These are phyloP conservation scores for Phalera bucephala DNA, from an alignment of 2,888 invertebrate genomes.

Conservation along the genomic window DNA sequence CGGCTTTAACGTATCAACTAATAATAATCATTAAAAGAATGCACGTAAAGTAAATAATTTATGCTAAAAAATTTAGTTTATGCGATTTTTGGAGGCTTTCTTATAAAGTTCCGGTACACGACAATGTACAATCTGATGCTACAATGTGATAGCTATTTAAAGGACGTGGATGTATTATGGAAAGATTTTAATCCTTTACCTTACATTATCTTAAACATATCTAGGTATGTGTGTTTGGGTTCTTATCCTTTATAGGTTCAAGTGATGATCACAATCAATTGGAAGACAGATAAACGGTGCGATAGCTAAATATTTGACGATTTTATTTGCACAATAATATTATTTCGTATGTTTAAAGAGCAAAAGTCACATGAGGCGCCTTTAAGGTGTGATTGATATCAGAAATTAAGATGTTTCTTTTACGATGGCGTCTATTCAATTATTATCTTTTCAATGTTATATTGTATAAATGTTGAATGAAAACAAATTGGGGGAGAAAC, in stretches of 20 bases:
- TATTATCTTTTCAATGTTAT: no score
- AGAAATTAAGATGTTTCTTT: constrained; percentile 7
- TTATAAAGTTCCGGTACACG: not conserved
- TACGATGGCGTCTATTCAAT: no score
- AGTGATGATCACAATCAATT: not conserved
- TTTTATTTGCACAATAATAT: not conserved
- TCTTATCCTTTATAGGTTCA: not conserved
- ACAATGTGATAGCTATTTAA: not conserved
- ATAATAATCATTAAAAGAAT: constrained; percentile 10
- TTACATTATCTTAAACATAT: no score
- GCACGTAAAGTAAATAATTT: constrained; percentile 4
- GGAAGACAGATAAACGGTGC: not conserved
- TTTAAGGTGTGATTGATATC: constrained; percentile 23
- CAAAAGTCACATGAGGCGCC: constrained; percentile 25
- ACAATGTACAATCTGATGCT: not conserved
- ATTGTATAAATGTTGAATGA: no score
- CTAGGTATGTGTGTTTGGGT: no score
- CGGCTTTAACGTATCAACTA: constrained; percentile 17
- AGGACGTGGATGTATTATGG: not conserved
- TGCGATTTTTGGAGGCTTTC: not conserved
- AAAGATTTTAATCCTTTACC: no score
- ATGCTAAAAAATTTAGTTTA: not conserved
- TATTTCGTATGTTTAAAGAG: constrained; percentile 13
- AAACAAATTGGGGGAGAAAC: no score
- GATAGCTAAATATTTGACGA: no score